Evolutionary conservation across 2,797 vertebrate genomes (phyloP).

Genomic region (Enoplosus armatus): DNA sequence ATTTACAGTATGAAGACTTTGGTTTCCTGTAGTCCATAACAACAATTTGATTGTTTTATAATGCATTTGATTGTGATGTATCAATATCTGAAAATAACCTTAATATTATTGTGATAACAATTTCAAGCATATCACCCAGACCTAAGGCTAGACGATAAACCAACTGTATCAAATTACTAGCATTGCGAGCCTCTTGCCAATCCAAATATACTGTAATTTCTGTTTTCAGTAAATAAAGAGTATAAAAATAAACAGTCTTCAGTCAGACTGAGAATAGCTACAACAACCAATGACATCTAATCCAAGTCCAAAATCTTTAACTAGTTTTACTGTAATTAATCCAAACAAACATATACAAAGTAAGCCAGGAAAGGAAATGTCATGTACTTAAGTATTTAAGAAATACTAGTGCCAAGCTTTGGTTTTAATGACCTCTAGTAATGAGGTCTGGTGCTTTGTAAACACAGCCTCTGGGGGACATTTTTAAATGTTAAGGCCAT

Average conservation of each 20-base stretch:
- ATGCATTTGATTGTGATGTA: neutral
- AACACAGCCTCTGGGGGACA: neutral
- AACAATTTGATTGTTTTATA: too few species aligned
- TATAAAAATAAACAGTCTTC: too few species aligned
- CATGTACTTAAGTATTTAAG: neutral
- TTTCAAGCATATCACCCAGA: neutral
- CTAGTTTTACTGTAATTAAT: neutral
- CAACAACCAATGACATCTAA: neutral
- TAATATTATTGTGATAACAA: neutral
- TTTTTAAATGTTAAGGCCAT: neutral
- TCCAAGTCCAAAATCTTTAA: neutral
- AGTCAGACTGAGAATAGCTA: neutral
- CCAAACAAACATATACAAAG: neutral
- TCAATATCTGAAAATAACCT: neutral
- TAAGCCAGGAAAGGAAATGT: neutral
- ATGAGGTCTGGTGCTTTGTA: neutral
- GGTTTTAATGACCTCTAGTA: slow-evolving; percentile 10
- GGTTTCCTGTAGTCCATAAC: neutral
- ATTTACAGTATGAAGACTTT: neutral
- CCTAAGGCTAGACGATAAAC: neutral
- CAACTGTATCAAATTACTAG: neutral
- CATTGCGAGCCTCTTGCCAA: neutral
- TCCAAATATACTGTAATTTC: neutral
- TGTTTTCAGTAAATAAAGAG: neutral
- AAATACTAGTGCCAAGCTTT: neutral